Percentiles rank a stretch among this genome's conserved stretches.
phyloP scores from a whole-genome alignment of 2,888 invertebrate species.

The Amblyjoppa fuscipennis region DNA sequence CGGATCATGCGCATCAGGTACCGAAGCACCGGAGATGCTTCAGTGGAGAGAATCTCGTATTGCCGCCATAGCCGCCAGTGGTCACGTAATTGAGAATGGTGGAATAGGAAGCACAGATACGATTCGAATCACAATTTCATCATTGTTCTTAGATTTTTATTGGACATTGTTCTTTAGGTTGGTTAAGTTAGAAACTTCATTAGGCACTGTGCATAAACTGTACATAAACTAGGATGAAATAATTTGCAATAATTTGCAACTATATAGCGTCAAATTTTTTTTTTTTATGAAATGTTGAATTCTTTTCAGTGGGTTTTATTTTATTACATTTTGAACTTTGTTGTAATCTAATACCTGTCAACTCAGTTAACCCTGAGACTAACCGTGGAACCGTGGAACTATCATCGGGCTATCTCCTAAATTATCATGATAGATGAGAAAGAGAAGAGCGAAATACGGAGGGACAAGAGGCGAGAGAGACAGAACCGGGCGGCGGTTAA shows the following conservation, averaged over 20 bases:
- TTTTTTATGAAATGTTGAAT: too few species aligned
- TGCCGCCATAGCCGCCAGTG: constrained; percentile 32
- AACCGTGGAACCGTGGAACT: constrained; percentile 60
- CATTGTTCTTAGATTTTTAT: constrained; percentile 35
- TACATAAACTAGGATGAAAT: too few species aligned
- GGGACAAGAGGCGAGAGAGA: constrained; percentile 27
- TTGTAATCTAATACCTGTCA: constrained; percentile 2
- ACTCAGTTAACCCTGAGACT: background rate
- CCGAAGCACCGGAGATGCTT: constrained; percentile 30
- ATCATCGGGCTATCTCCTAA: constrained; percentile 64
- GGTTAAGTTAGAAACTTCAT: too few species aligned
- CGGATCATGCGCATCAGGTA: constrained; percentile 59
- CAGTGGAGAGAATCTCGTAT: background rate
- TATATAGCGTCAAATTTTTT: too few species aligned
- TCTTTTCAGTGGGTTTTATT: background rate
- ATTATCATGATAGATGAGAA: constrained; percentile 63
- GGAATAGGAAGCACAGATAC: constrained; percentile 48
- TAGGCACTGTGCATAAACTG: too few species aligned
- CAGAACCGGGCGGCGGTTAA: constrained; percentile 55
- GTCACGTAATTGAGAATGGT: constrained; percentile 63
- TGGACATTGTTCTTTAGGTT: background rate
- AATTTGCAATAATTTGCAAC: too few species aligned
- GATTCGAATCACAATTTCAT: constrained; percentile 49
- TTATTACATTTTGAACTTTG: background rate
- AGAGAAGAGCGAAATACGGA: constrained; percentile 64